Conservation (phyloP, 2,113 vertebrate genomes). For the Vulpes ferrilata region DNA sequence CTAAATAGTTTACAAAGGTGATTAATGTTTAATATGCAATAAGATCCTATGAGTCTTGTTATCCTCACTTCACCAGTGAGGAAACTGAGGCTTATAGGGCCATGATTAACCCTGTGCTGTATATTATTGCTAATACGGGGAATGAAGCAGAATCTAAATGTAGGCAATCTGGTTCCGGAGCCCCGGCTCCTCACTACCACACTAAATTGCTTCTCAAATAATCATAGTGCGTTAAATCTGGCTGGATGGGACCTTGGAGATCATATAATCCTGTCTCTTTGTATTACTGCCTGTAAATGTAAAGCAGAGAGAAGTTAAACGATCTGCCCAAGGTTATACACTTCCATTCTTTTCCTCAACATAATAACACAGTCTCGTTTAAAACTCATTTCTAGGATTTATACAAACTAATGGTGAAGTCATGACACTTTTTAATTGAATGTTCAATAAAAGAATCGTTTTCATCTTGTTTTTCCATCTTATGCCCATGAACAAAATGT, state of each 20-base stretch:
- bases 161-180: neutral
- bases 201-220: neutral
- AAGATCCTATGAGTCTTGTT: neutral
- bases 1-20: neutral
- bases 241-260: neutral
- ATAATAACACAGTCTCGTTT: neutral
- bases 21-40: neutral
- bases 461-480: conserved; percentile 66
- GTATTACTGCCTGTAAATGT: conserved; percentile 44
- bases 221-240: neutral
- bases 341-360: conserved; percentile 41
- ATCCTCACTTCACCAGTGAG: neutral
- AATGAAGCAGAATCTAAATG: neutral
- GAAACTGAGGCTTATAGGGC: neutral
- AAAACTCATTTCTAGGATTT: conserved; percentile 63
- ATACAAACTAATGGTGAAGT: conserved; percentile 50
- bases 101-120: fast-evolving
- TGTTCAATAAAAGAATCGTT: conserved; percentile 60
- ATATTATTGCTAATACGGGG: no score
- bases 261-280: conserved; percentile 30
- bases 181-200: neutral
- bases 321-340: conserved; percentile 58
- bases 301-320: conserved; percentile 52
- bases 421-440: conserved; percentile 71
- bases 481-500: neutral